Base-by-base conservation (phyloP, 2,797 vertebrate genomes). In the Chromobotia macracanthus region DNA sequence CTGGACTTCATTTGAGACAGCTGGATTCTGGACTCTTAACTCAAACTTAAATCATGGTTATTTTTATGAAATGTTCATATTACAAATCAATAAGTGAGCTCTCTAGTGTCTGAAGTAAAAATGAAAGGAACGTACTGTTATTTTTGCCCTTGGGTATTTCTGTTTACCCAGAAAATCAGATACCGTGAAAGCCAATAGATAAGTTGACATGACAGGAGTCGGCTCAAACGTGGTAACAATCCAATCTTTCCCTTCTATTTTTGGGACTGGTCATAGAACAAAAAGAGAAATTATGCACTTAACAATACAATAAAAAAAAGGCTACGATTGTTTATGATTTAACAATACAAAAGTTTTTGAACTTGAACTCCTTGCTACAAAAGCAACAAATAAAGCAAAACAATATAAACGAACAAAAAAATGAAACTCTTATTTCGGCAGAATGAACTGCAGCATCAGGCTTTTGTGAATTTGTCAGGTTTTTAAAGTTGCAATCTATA, bases 151-250 rank as follows among this genome's bases (percentile, higher is more conserved):
- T 0, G 38, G 13, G 12, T 78, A 0, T 4, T 3, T 6, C 0
- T 0, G 0, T 6, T 0, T 0, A 0, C 0, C 0, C 0, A 0
- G 0, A 28, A 94, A 93, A n/a, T 92, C 80, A 18, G 88, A 89
- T 3, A 95, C 87, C 0, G 73, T 67, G 75, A 94, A 89, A 79
- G 90, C 92, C 13, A 95, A 70, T 71, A 94, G 75, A 84, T 95
- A 95, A 0, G 92, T 91, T 0, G 94, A 94, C 93, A 95, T 95
- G 77, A 9, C 75, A 0, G 41, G 72, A 0, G 93, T 93, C 0
- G 73, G 0, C 0, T 1, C 0, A 84, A 95, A 95, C 0, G 0
- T 0, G 0, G 92, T 91, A 23, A 0, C 2, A 7, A 51, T 0
- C 94, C 93, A 95, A 0, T 68, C 53, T 0, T 89, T 86, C 69